These are phyloP conservation scores for Merodon equestris DNA, from an alignment of 2,888 invertebrate genomes.

Conservation along the genomic window DNA sequence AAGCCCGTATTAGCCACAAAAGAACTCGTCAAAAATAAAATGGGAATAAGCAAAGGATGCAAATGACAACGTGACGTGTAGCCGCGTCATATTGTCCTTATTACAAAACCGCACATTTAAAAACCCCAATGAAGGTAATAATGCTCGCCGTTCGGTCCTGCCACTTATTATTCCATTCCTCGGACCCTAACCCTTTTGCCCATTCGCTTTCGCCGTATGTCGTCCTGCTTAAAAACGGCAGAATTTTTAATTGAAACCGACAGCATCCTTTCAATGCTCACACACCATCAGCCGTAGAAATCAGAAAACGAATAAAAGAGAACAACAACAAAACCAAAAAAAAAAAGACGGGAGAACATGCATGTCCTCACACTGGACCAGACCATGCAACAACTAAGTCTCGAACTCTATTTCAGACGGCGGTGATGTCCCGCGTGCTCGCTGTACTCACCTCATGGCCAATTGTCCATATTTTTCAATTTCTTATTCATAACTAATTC, in stretches of 20 bases:
- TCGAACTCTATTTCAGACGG: no score
- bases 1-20: constrained; percentile 58
- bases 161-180: neutral
- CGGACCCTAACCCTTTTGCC: no score
- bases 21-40: constrained; percentile 21
- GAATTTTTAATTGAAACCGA: constrained; percentile 69
- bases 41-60: constrained; percentile 32
- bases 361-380: constrained; percentile 58
- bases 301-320: no score
- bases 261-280: constrained; percentile 64
- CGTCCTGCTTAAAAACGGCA: constrained; percentile 48
- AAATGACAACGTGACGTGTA: constrained; percentile 48
- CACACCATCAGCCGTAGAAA: no score
- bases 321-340: constrained; percentile 31
- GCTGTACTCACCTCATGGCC: constrained; percentile 53
- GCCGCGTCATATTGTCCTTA: constrained; percentile 66
- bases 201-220: constrained; percentile 7
- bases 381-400: no score
- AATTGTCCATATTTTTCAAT: constrained; percentile 70
- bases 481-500: constrained; percentile 70
- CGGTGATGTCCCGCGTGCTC: constrained; percentile 1
- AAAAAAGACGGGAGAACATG: constrained; percentile 23
- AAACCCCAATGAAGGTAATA: constrained; percentile 67
- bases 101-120: constrained; percentile 68
- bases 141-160: constrained; percentile 41